Percentiles rank a stretch among this genome's conserved stretches.
These are phyloP conservation scores for Ryuthela nishihirai DNA, from an alignment of 2,888 invertebrate genomes.

Conservation along the genomic window DNA sequence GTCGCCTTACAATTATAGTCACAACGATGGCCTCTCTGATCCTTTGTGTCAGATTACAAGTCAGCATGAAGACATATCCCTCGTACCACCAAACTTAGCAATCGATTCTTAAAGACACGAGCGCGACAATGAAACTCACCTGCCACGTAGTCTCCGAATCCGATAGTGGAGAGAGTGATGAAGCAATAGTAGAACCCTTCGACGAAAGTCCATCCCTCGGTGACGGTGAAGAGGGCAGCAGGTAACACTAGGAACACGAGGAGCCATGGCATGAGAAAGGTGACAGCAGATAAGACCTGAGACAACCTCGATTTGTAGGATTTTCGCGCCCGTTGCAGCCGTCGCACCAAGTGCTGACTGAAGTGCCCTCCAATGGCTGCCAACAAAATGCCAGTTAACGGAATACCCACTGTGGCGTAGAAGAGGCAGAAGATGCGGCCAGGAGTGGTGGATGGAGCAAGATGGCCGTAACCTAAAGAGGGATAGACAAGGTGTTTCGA, in stretches of 20 bases:
- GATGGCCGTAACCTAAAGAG: constrained; percentile 76
- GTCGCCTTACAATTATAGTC: too few relatives aligned
- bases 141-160: constrained; percentile 89
- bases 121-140: too few relatives aligned
- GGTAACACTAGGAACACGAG: constrained; percentile 82
- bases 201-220: constrained; percentile 81
- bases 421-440: constrained; percentile 81
- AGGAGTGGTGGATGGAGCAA: constrained; percentile 74
- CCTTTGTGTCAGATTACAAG: too few relatives aligned
- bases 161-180: constrained; percentile 59
- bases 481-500: neutral
- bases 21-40: too few relatives aligned
- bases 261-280: constrained; percentile 84
- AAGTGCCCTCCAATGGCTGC: constrained; percentile 82
- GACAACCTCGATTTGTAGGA: constrained; percentile 60
- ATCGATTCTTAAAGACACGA: too few relatives aligned
- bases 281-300: constrained; percentile 70
- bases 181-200: constrained; percentile 80
- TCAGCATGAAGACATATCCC: too few relatives aligned
- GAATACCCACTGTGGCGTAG: constrained; percentile 81
- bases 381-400: constrained; percentile 70
- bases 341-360: constrained; percentile 40
- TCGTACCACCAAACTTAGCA: too few relatives aligned
- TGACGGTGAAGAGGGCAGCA: constrained; percentile 74
- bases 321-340: constrained; percentile 25